Percentiles rank a stretch among this genome's conserved stretches.
Conservation (phyloP, 2,888 invertebrate species). For the Hydroisotoma schaefferi region DNA sequence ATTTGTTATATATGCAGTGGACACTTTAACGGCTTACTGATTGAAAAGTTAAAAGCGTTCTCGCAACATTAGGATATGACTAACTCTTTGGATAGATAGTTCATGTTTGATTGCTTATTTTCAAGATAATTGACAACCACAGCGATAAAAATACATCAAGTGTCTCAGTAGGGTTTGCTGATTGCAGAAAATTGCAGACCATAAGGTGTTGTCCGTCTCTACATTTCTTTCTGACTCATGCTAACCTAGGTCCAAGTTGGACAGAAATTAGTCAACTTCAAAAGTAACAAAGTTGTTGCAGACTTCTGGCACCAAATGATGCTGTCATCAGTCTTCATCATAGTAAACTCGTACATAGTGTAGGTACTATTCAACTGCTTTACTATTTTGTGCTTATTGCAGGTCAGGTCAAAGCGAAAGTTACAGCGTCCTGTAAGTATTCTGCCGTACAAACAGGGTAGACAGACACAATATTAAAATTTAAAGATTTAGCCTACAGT, state of each 20-base stretch:
- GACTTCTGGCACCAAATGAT: slow-evolving; percentile 14
- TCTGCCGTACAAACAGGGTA: too few relatives aligned
- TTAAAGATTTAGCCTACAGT: too few relatives aligned
- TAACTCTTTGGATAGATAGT: not conserved
- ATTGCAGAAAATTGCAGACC: not conserved
- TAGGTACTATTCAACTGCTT: too few relatives aligned
- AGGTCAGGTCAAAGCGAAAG: too few relatives aligned
- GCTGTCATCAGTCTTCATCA: too few relatives aligned
- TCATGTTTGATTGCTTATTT: not conserved
- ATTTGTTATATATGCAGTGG: too few relatives aligned
- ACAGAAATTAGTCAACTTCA: slow-evolving; percentile 6
- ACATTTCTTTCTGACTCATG: not conserved
- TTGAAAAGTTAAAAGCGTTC: too few relatives aligned
- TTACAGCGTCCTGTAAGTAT: too few relatives aligned
- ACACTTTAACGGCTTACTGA: too few relatives aligned
- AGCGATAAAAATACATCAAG: not conserved
- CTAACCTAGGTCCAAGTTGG: not conserved
- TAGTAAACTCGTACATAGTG: too few relatives aligned
- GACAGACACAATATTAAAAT: too few relatives aligned
- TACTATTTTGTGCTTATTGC: too few relatives aligned
- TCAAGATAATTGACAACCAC: not conserved
- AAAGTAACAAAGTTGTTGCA: not conserved
- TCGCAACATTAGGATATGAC: not conserved
- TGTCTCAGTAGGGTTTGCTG: not conserved
- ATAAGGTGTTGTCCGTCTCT: slow-evolving; percentile 1